A percentile compares a stretch with the other conserved stretches of the same genome.
These are phyloP conservation scores for Heteromormyrus szaboi DNA, from an alignment of 2,797 vertebrate genomes.

Conservation along the genomic window DNA sequence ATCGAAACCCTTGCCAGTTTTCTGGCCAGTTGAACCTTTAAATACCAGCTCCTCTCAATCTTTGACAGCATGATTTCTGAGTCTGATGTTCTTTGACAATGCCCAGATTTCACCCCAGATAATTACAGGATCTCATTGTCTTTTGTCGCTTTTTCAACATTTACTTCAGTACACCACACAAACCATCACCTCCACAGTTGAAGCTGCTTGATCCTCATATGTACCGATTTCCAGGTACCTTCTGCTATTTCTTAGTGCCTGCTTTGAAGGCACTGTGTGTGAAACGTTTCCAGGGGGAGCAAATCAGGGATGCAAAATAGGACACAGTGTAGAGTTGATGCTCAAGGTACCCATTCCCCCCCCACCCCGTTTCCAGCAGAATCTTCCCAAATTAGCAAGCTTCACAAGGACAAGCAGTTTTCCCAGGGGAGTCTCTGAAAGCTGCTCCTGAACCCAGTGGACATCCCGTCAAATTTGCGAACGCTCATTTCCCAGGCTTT, in stretches of 20 bases:
- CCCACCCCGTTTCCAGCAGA: not conserved
- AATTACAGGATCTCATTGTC: not conserved
- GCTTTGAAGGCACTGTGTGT: not conserved
- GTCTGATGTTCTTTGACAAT: not conserved
- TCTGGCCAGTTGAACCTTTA: slow-evolving; percentile 42
- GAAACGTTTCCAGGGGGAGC: slow-evolving; percentile 6
- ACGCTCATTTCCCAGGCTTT: slow-evolving; percentile 36
- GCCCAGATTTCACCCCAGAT: not conserved
- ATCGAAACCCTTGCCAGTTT: slow-evolving; percentile 34
- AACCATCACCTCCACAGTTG: not conserved
- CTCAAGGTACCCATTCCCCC: not conserved
- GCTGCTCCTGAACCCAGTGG: not conserved
- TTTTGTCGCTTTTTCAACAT: not conserved
- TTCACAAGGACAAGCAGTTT: not conserved
- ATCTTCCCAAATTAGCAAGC: slow-evolving; percentile 10
- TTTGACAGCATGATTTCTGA: slow-evolving; percentile 20
- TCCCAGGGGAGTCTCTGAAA: not conserved
- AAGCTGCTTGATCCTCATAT: not conserved
- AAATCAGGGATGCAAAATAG: slow-evolving; percentile 20
- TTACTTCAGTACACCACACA: not conserved
- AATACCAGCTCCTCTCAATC: slow-evolving; percentile 37
- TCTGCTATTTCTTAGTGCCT: not conserved
- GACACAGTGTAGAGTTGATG: not conserved
- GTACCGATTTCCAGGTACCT: slow-evolving; percentile 3
- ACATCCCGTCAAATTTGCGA: slow-evolving; percentile 23